These are phyloP conservation scores for Aurelia sp. DNA, from an alignment of 30 jellyfish, hydroid and myxozoan genomes.

Conservation along the genomic window DNA sequence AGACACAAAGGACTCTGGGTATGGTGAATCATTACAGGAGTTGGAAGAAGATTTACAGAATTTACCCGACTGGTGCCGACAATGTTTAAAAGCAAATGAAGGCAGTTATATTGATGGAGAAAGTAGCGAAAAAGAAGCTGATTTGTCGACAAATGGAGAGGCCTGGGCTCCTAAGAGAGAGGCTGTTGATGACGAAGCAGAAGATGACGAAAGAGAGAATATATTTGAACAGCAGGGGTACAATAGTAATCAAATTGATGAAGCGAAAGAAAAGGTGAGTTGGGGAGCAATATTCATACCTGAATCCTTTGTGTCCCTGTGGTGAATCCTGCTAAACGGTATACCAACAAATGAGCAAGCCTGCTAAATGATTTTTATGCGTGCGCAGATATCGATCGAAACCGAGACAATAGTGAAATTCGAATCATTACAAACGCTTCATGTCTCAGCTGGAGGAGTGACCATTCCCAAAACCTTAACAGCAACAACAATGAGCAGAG, in stretches of 20 bases:
- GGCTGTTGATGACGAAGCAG: background rate
- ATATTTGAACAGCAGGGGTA: background rate
- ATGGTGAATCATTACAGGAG: conserved; percentile 35
- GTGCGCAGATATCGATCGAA: no score
- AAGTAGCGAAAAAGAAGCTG: background rate
- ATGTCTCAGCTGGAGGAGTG: no score
- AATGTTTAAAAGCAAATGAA: conserved; percentile 4
- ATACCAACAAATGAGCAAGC: no score
- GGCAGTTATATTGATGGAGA: background rate
- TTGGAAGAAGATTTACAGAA: conserved; percentile 43
- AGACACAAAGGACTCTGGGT: conserved; percentile 79
- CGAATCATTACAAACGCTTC: no score
- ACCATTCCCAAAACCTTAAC: no score
- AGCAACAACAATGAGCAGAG: no score
- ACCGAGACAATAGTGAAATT: no score
- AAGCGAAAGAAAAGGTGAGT: background rate
- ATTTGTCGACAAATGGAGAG: no score
- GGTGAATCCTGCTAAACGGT: no score
- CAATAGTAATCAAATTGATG: background rate
- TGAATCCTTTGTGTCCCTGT: no score
- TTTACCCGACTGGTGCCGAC: conserved; percentile 70
- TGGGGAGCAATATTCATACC: no score
- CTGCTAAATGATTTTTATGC: no score
- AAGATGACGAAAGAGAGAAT: background rate
- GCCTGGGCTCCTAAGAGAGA: background rate